Evolutionary conservation across 2,797 vertebrate genomes (phyloP).

Genomic region (Taenioides sp.): DNA sequence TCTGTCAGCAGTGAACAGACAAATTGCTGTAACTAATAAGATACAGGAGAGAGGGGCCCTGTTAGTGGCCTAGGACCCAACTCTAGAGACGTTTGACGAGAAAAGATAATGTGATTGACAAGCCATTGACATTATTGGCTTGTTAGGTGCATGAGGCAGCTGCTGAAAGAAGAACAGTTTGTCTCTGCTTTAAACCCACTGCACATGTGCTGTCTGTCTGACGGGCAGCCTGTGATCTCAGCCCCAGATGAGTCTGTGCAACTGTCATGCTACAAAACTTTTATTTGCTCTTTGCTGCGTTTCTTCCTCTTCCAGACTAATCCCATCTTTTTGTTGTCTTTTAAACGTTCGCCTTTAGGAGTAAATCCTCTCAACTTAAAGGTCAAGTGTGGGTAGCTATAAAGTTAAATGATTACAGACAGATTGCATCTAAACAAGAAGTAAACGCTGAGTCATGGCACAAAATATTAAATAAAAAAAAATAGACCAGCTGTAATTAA

Average conservation of each 20-base stretch:
- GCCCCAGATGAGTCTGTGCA: constrained; percentile 28
- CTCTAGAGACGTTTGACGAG: constrained; percentile 33
- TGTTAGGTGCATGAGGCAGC: constrained; percentile 38
- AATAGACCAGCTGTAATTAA: neutral
- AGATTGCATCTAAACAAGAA: neutral
- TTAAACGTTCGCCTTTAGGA: constrained; percentile 9
- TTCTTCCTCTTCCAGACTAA: constrained; percentile 22
- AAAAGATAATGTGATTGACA: constrained; percentile 47
- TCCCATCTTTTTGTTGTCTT: constrained; percentile 16
- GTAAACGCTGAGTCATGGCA: neutral
- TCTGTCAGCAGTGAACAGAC: constrained; percentile 60
- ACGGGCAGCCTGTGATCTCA: constrained; percentile 42
- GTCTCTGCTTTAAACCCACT: constrained; percentile 16
- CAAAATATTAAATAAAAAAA: neutral
- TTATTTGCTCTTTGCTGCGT: constrained; percentile 52
- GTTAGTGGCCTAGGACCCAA: constrained; percentile 44
- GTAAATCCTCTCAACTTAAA: constrained; percentile 13
- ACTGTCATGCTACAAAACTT: constrained; percentile 40
- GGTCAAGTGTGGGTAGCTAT: constrained; percentile 7
- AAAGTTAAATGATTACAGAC: constrained; percentile 13
- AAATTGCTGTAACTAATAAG: constrained; percentile 69
- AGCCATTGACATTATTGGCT: constrained; percentile 44
- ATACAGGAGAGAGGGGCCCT: constrained; percentile 49
- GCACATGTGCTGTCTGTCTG: constrained; percentile 33
- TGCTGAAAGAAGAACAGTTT: constrained; percentile 24